Base-by-base conservation (phyloP, 2,797 vertebrate species). In the Anguilla megastoma region DNA sequence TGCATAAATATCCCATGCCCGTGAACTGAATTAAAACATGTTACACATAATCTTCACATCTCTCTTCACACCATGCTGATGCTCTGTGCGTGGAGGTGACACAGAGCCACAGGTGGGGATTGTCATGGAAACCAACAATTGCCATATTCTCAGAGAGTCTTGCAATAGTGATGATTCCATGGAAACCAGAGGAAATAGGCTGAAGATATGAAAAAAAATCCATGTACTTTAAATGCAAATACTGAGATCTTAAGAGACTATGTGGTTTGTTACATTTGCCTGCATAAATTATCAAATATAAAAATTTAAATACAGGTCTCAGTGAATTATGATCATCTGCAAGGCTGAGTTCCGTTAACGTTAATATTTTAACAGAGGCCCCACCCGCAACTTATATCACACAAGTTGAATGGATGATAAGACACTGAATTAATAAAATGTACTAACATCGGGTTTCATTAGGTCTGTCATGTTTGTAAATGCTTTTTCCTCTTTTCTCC, bases 81-180 rank as follows among this genome's bases (percentile, higher is more conserved):
- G 2, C 79, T 50, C 41, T 82, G 79, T n/a, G 24, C 79, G 85
- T 93, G 94, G 93, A 92, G 93, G 90, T 92, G 92, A 90, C 74
- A 90, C 92, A 79, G 91, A 95, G 93, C 95, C 95, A 96, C 96
- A 96, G 96, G 95, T 96, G 95, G 94, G 88, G 89, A 92, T 93
- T 71, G 89, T 91, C 92, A 91, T 90, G 91, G 88, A 87, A 94
- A 94, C 93, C 90, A 89, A 90, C 91, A 16, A 50, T 41, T 45
- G 74, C 74, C 14, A 41, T 79, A 79, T 79, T 79, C 74, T 48
- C 74, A 79, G 14, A 79, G 33, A 36, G 87, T 93, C 93, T 91
- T 93, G 90, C 90, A 91, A 56, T 91, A 88, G 93, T 93, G 91
- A 93, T 91, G 92, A 94, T 87, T 93, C 94, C 92, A 85, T n/a